phyloP scores from a whole-genome alignment of 2,888 invertebrate species.

The Gryllus longicercus region DNA sequence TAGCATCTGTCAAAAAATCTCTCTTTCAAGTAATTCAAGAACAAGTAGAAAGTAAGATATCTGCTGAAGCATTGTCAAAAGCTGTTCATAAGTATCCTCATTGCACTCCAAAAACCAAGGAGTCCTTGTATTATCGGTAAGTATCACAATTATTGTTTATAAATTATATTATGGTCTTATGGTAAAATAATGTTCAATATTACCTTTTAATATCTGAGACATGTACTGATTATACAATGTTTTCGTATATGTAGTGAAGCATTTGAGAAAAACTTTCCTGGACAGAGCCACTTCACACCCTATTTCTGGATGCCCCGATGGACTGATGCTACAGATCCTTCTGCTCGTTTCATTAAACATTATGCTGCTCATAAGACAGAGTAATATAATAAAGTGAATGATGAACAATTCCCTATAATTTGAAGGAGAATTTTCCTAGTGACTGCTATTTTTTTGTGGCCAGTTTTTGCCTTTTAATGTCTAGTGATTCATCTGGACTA shows the following conservation, averaged over 20 bases:
- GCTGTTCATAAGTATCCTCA: conserved; percentile 59
- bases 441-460: no score
- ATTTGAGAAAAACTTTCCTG: conserved; percentile 64
- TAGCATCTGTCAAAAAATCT: conserved; percentile 69
- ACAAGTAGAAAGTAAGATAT: conserved; percentile 62
- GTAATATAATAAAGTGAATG: no score
- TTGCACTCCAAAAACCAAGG: conserved; percentile 70
- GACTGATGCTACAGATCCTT: conserved; percentile 68
- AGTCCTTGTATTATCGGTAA: conserved; percentile 70
- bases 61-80: conserved; percentile 54
- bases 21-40: conserved; percentile 67
- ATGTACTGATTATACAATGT: not conserved
- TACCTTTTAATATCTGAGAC: not conserved
- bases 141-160: not conserved
- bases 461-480: no score
- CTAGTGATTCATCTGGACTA: no score
- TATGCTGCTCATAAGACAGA: conserved; percentile 32
- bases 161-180: no score
- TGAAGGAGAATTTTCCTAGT: no score
- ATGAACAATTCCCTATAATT: no score
- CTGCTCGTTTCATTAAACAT: conserved; percentile 53
- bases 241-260: conserved; percentile 49
- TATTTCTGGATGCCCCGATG: conserved; percentile 79
- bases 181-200: not conserved
- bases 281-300: conserved; percentile 60